These are phyloP conservation scores for Psittacula cyanocephala DNA, from an alignment of 2,113 vertebrate species.

Conservation along the genomic window DNA sequence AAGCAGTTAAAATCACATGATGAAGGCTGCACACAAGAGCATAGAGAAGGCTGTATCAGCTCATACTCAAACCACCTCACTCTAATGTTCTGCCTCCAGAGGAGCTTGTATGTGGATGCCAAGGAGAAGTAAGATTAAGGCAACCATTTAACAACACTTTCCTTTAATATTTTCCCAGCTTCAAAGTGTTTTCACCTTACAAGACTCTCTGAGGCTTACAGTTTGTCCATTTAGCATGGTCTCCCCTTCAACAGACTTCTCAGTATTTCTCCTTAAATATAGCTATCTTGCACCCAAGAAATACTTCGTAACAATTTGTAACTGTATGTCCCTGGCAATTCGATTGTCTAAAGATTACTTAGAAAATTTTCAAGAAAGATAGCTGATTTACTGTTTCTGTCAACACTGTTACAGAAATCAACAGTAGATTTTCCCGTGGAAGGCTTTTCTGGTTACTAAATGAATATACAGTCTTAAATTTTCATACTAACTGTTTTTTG, in stretches of 20 bases:
- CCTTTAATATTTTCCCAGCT: neutral
- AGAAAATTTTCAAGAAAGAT: neutral
- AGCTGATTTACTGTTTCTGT: neutral
- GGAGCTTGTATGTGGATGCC: fast-evolving
- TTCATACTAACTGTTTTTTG: neutral
- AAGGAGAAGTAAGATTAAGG: neutral
- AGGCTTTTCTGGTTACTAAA: neutral
- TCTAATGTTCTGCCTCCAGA: neutral
- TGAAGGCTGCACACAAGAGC: fast-evolving
- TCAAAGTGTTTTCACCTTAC: neutral
- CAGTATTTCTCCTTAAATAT: neutral
- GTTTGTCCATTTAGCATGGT: neutral
- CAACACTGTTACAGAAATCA: neutral
- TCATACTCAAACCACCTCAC: neutral
- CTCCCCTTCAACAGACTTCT: fast-evolving
- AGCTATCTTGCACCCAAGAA: neutral
- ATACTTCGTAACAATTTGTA: neutral
- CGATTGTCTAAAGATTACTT: neutral
- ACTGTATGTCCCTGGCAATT: neutral
- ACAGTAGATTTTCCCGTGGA: neutral
- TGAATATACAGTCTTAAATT: neutral
- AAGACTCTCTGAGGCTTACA: neutral
- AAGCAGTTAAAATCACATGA: neutral
- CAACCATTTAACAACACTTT: neutral
- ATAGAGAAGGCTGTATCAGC: neutral